Evolutionary conservation across 2,888 invertebrate species (phyloP).

Genomic region (Gastrophysa polygoni): DNA sequence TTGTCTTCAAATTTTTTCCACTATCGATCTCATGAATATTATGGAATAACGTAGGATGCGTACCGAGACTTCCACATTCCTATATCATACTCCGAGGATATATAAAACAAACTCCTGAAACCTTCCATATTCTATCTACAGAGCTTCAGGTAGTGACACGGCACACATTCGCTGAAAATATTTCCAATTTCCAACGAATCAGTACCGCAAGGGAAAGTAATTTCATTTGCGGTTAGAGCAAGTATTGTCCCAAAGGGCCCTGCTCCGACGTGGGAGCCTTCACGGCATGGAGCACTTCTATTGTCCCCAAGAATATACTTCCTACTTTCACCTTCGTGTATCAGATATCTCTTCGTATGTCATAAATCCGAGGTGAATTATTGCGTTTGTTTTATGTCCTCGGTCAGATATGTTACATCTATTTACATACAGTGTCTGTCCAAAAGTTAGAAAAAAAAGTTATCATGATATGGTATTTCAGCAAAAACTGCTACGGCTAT

Average conservation of each 20-base stretch:
- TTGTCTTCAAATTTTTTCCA: too few relatives aligned
- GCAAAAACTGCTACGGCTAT: too few relatives aligned
- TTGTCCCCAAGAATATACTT: slow-evolving; percentile 41
- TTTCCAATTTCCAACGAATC: slow-evolving; percentile 27
- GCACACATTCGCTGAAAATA: slow-evolving; percentile 1
- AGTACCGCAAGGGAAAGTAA: slow-evolving; percentile 29
- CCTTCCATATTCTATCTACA: background rate
- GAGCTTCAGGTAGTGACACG: background rate
- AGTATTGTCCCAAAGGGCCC: slow-evolving; percentile 38
- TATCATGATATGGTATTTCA: too few relatives aligned
- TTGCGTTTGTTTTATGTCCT: slow-evolving; percentile 3
- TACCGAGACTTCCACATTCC: background rate
- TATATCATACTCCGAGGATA: background rate
- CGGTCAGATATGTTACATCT: background rate
- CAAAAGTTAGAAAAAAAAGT: too few relatives aligned
- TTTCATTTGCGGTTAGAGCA: slow-evolving; percentile 38
- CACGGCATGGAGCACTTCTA: slow-evolving; percentile 42
- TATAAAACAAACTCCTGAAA: background rate
- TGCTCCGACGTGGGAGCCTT: slow-evolving; percentile 37
- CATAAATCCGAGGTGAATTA: slow-evolving; percentile 16
- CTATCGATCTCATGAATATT: too few relatives aligned
- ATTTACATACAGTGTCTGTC: too few relatives aligned
- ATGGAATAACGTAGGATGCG: too few relatives aligned
- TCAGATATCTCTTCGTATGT: slow-evolving; percentile 22
- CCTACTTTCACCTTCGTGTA: slow-evolving; percentile 30